Conservation (phyloP, 2,888 invertebrate genomes). For the Diplazon laetatorius region DNA sequence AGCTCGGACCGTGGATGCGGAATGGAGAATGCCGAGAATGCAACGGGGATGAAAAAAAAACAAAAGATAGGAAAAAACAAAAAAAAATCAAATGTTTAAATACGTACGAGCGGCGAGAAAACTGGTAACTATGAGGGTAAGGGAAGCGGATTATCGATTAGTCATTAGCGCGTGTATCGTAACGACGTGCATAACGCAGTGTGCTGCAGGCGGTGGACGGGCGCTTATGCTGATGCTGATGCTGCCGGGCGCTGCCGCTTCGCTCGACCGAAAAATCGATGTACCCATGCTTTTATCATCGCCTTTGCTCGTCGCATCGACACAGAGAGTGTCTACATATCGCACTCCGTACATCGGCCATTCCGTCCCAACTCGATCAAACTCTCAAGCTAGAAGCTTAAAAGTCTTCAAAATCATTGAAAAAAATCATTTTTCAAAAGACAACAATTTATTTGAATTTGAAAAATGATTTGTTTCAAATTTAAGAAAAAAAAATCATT, state of each 20-base stretch:
- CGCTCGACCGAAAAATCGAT: slow-evolving; percentile 42
- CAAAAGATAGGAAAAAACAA: no score
- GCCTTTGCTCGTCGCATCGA: slow-evolving; percentile 20
- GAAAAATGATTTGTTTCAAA: no score
- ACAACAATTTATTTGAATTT: no score
- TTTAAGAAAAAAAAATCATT: no score
- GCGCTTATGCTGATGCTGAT: neutral
- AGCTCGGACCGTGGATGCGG: neutral
- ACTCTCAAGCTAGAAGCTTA: no score
- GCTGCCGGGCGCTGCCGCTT: slow-evolving; percentile 25
- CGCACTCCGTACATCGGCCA: neutral
- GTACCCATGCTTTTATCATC: slow-evolving; percentile 33
- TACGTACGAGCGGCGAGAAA: slow-evolving; percentile 12
- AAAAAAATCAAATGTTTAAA: no score
- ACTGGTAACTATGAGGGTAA: slow-evolving; percentile 6
- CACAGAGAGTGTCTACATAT: slow-evolving; percentile 8
- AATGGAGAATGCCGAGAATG: slow-evolving; percentile 13
- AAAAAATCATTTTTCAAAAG: no score
- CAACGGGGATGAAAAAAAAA: slow-evolving; percentile 26
- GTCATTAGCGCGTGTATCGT: slow-evolving; percentile 49
- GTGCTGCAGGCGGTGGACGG: neutral
- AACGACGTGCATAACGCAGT: slow-evolving; percentile 28
- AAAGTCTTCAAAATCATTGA: no score
- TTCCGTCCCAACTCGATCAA: slow-evolving; percentile 2
- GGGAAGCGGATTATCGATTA: slow-evolving; percentile 45